These are phyloP conservation scores for Helicorthomorpha holstii DNA, from an alignment of 1,140 invertebrate species.

Conservation along the genomic window DNA sequence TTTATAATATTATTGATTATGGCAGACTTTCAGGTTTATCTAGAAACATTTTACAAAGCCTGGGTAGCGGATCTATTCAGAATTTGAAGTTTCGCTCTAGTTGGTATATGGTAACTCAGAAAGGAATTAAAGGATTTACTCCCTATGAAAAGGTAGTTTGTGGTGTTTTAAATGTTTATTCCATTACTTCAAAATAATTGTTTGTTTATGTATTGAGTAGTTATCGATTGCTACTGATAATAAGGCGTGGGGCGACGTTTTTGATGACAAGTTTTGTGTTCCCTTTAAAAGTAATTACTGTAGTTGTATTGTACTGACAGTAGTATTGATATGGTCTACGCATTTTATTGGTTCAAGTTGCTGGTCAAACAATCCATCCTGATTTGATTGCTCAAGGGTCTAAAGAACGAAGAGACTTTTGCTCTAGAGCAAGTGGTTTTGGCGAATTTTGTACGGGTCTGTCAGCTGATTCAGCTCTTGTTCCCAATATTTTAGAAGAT, in stretches of 20 bases:
- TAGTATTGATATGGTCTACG: neutral
- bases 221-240: conserved; percentile 8
- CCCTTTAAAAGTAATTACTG: conserved; percentile 13
- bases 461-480: conserved; percentile 14
- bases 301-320: conserved; percentile 5
- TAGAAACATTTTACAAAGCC: conserved; percentile 25
- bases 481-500: conserved; percentile 27
- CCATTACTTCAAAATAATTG: too few relatives aligned
- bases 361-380: conserved; percentile 22
- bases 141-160: conserved; percentile 33
- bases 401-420: conserved; percentile 25
- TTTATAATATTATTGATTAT: neutral
- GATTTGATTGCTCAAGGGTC: conserved; percentile 26
- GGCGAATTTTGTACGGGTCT: conserved; percentile 29
- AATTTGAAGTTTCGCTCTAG: conserved; percentile 36
- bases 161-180: too few relatives aligned
- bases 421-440: conserved; percentile 27
- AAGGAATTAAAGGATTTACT: conserved; percentile 35
- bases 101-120: conserved; percentile 39
- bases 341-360: conserved; percentile 16
- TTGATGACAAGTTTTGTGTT: conserved; percentile 15
- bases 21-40: conserved; percentile 20
- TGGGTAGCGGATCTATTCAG: conserved; percentile 36
- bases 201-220: too few relatives aligned
- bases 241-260: conserved; percentile 11